Evolutionary conservation across 2,113 vertebrate genomes (phyloP).

Genomic region (Oncorhynchus clarkii): DNA sequence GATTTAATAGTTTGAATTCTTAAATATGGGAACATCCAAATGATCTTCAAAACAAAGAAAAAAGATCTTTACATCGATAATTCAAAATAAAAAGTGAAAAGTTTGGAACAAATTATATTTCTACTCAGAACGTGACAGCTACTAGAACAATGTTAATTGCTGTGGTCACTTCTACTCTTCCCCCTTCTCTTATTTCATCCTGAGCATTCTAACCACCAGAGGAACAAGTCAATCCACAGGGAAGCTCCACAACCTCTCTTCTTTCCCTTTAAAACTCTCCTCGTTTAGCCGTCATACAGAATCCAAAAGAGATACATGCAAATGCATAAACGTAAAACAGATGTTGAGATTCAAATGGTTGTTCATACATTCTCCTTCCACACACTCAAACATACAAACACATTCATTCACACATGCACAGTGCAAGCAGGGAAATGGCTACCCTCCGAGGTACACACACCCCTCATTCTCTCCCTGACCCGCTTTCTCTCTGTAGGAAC

Average conservation of each 20-base stretch:
- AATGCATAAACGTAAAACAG: constrained; percentile 52
- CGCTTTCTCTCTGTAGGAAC: constrained; percentile 46
- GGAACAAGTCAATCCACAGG: background rate
- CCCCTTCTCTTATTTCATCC: background rate
- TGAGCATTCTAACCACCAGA: background rate
- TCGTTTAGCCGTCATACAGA: constrained; percentile 35
- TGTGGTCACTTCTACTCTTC: background rate
- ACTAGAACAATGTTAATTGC: constrained; percentile 8
- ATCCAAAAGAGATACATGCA: constrained; percentile 20
- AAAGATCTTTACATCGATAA: constrained; percentile 28
- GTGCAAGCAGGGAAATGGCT: constrained; percentile 64
- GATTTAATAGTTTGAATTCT: constrained; percentile 32
- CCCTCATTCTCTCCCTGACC: constrained; percentile 13
- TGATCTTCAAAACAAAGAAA: background rate
- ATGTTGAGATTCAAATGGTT: constrained; percentile 55
- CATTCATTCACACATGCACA: constrained; percentile 26
- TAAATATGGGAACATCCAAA: constrained; percentile 54
- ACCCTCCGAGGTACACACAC: constrained; percentile 24
- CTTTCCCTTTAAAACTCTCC: constrained; percentile 41
- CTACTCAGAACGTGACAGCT: constrained; percentile 36
- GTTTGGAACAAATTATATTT: constrained; percentile 4
- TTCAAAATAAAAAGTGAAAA: constrained; percentile 31
- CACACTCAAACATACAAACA: constrained; percentile 26
- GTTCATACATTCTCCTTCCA: constrained; percentile 50
- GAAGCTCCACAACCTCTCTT: constrained; percentile 22